Evolutionary conservation across 2,888 invertebrate genomes (phyloP).

Genomic region (Ochropleura leucogaster): DNA sequence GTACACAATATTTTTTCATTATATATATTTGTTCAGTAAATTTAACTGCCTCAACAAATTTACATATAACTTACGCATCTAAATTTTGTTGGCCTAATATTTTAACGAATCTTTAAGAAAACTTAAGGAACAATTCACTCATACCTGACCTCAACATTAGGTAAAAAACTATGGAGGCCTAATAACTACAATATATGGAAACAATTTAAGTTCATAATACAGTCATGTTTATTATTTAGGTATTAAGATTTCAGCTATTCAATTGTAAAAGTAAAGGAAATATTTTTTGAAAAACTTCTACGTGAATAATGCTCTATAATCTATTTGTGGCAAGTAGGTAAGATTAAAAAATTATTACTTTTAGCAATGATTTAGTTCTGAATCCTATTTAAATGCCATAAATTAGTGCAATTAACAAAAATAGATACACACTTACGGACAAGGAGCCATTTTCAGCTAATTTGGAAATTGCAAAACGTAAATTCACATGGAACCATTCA

Average conservation of each 20-base stretch:
- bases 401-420: constrained; percentile 25
- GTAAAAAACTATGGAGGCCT: constrained; percentile 63
- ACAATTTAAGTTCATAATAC: constrained; percentile 63
- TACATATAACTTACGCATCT: constrained; percentile 74
- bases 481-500: constrained; percentile 9
- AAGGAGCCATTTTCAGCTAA: constrained; percentile 36
- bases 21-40: constrained; percentile 73
- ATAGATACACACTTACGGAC: constrained; percentile 31
- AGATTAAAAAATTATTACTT: constrained; percentile 38
- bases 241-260: constrained; percentile 52
- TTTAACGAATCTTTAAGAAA: constrained; percentile 61
- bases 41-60: constrained; percentile 76
- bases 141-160: constrained; percentile 65
- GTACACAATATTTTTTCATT: constrained; percentile 76
- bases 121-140: constrained; percentile 69
- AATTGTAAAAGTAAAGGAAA: constrained; percentile 39
- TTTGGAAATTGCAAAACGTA: constrained; percentile 20
- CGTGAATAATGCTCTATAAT: constrained; percentile 54
- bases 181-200: constrained; percentile 62
- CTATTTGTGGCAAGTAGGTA: constrained; percentile 55
- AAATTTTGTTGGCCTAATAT: constrained; percentile 79
- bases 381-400: constrained; percentile 40
- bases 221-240: constrained; percentile 58
- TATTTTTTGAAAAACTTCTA: constrained; percentile 42
- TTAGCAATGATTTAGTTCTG: constrained; percentile 38